phyloP scores from a whole-genome alignment of 2,113 vertebrate species.

The Leuciscus idus region DNA sequence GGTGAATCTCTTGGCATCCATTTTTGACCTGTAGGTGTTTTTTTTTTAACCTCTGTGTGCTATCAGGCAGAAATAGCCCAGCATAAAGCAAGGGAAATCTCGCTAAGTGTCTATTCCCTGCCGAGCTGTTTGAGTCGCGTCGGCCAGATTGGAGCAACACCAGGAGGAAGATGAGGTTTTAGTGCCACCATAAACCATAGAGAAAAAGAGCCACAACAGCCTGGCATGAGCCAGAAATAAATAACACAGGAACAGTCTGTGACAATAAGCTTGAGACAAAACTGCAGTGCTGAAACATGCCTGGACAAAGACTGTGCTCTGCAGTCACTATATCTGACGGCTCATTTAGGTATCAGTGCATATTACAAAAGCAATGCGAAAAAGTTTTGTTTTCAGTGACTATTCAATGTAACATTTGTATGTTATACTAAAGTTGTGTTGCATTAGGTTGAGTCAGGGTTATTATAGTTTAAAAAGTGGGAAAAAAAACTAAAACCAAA shows the following conservation, averaged over 20 bases:
- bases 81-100: constrained; percentile 62
- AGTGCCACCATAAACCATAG: constrained; percentile 61
- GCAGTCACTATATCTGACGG: neutral
- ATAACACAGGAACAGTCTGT: constrained; percentile 65
- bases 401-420: neutral
- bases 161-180: constrained; percentile 67
- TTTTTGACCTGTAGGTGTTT: constrained; percentile 55
- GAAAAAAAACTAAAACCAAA: no score
- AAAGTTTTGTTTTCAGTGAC: neutral
- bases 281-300: constrained; percentile 4
- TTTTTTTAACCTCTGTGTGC: constrained; percentile 52
- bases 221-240: constrained; percentile 23
- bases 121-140: constrained; percentile 58
- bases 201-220: constrained; percentile 60
- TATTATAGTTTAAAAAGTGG: no score
- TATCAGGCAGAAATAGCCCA: constrained; percentile 56
- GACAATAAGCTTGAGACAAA: constrained; percentile 30
- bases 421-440: neutral
- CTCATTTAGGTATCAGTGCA: constrained; percentile 1
- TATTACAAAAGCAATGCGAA: neutral
- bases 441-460: no score
- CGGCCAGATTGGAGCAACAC: constrained; percentile 62
- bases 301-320: constrained; percentile 17
- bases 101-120: constrained; percentile 66
- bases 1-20: constrained; percentile 60